These are phyloP conservation scores for Brassicogethes aeneus DNA, from an alignment of 2,888 invertebrate species.

Conservation along the genomic window DNA sequence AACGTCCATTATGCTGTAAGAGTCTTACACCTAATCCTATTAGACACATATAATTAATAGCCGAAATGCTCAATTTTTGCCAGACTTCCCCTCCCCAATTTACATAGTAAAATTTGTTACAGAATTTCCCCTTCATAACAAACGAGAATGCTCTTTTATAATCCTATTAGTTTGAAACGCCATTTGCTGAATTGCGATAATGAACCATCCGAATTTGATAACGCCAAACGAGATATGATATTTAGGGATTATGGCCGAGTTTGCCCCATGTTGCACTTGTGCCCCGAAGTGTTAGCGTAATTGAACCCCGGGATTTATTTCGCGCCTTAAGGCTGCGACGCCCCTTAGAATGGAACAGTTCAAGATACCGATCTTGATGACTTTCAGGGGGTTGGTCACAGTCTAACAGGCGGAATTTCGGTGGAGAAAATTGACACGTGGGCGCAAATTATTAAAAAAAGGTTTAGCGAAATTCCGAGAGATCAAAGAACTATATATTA, in stretches of 20 bases:
- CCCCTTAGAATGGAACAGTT: conserved; percentile 19
- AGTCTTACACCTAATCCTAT: too few relatives aligned
- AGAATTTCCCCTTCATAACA: background rate
- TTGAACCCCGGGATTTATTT: conserved; percentile 35
- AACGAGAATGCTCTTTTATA: conserved; percentile 17
- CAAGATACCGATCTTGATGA: background rate
- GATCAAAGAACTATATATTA: too few relatives aligned
- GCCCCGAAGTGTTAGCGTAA: conserved; percentile 32
- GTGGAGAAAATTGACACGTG: conserved; percentile 6
- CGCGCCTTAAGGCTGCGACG: conserved; percentile 27
- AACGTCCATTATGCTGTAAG: too few relatives aligned
- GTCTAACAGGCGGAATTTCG: background rate
- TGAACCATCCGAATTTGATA: conserved; percentile 41
- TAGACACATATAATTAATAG: background rate
- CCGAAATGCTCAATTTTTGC: background rate
- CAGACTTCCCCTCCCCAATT: background rate
- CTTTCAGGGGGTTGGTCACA: background rate
- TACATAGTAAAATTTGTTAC: background rate
- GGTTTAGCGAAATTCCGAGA: too few relatives aligned
- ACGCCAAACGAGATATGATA: conserved; percentile 35
- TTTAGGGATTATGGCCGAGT: conserved; percentile 38
- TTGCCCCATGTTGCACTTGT: conserved; percentile 30
- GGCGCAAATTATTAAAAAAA: conserved; percentile 11
- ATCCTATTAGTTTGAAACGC: conserved; percentile 31
- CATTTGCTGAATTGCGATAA: conserved; percentile 41